Percentiles rank a stretch among this genome's conserved stretches.
phyloP scores from a whole-genome alignment of 2,888 invertebrate genomes.

The Lasioglossum leucozonium region DNA sequence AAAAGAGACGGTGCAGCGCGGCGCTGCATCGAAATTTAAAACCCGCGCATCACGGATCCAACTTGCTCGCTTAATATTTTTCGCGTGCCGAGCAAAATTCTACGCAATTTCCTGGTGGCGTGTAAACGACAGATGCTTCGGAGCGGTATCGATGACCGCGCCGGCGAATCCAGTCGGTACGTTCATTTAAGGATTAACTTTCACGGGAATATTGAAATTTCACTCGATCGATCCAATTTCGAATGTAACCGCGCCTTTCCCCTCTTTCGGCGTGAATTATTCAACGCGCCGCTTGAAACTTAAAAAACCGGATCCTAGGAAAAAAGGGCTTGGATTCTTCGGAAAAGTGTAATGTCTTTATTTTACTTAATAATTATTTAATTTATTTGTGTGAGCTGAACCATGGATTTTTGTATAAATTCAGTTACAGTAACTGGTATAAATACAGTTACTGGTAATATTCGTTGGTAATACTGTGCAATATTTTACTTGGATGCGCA shows the following conservation, averaged over 20 bases:
- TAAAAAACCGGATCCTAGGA: neutral
- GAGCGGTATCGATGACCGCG: conserved; percentile 24
- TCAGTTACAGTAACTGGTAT: too few relatives aligned
- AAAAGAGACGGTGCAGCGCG: neutral
- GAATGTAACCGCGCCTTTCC: neutral
- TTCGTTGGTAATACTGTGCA: neutral
- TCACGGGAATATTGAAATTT: conserved; percentile 28
- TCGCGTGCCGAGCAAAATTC: conserved; percentile 20
- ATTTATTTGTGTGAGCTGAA: too few relatives aligned
- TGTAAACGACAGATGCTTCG: conserved; percentile 61
- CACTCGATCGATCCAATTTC: neutral
- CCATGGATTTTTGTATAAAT: too few relatives aligned
- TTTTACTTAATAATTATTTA: too few relatives aligned
- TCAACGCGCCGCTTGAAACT: conserved; percentile 1
- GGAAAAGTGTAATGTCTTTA: too few relatives aligned
- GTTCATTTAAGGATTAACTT: conserved; percentile 10
- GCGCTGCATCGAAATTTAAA: conserved; percentile 33
- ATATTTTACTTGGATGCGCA: neutral
- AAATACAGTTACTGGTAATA: neutral
- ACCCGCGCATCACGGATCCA: conserved; percentile 3
- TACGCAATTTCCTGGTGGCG: conserved; percentile 15
- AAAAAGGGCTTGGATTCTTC: too few relatives aligned
- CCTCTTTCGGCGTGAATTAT: conserved; percentile 13
- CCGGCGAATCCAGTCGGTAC: neutral
- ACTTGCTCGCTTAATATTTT: conserved; percentile 28